Conservation (phyloP, 2,888 invertebrate species). For the Physocephala rufipes region DNA sequence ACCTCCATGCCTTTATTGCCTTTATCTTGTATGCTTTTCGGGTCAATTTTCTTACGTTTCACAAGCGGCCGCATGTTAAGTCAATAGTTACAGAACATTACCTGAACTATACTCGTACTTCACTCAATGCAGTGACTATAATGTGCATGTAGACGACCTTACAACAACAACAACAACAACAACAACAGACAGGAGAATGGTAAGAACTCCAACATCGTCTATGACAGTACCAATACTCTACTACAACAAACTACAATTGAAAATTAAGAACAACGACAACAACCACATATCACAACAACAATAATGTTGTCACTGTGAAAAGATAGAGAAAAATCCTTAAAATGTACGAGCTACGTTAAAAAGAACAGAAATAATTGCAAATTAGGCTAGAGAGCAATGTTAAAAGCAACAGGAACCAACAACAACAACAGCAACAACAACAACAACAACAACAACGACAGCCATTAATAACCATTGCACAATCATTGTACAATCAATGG, state of each 20-base stretch:
- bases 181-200: too few relatives aligned
- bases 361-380: slow-evolving; percentile 16
- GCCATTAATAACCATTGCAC: slow-evolving; percentile 38
- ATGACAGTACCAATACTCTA: slow-evolving; percentile 13
- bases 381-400: slow-evolving; percentile 12
- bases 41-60: slow-evolving; percentile 43
- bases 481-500: slow-evolving; percentile 47
- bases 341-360: neutral
- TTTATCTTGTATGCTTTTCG: slow-evolving; percentile 40
- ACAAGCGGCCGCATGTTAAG: slow-evolving; percentile 54
- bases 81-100: slow-evolving; percentile 51
- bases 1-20: neutral
- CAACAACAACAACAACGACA: slow-evolving; percentile 27
- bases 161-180: slow-evolving; percentile 20
- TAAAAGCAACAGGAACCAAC: slow-evolving; percentile 23
- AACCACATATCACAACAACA: neutral
- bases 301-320: neutral
- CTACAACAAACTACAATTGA: neutral
- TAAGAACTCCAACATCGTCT: too few relatives aligned
- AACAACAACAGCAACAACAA: slow-evolving; percentile 20
- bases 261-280: neutral
- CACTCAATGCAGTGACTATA: slow-evolving; percentile 42
- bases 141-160: slow-evolving; percentile 43
- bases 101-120: slow-evolving; percentile 16
- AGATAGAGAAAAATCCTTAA: neutral